Evolutionary conservation across 2,888 invertebrate genomes (phyloP).

Genomic region (Camptogramma bilineatum): DNA sequence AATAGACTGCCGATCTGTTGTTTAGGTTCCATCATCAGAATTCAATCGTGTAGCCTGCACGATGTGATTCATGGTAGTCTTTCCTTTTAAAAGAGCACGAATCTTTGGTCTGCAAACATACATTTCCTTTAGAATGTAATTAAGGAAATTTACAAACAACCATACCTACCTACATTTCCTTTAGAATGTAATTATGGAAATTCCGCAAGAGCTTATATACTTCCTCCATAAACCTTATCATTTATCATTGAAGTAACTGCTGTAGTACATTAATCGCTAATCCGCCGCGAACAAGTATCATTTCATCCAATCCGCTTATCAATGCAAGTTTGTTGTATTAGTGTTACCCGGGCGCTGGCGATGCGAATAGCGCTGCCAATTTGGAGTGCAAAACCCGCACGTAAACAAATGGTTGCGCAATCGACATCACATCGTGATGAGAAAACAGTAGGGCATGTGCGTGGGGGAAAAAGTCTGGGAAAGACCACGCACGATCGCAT

Average conservation of each 20-base stretch:
- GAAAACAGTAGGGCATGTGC: conserved; percentile 9
- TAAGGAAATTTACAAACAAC: not conserved
- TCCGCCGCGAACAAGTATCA: not conserved
- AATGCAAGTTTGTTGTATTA: conserved; percentile 8
- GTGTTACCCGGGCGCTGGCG: not conserved
- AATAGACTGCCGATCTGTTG: conserved; percentile 18
- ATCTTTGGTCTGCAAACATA: not conserved
- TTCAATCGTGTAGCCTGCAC: not conserved
- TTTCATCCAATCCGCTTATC: conserved; percentile 7
- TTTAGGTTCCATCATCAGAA: conserved; percentile 10
- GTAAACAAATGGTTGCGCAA: conserved; percentile 30
- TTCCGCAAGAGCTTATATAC: not conserved
- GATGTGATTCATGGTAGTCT: not conserved
- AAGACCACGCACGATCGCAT: not conserved
- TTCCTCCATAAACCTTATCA: not conserved
- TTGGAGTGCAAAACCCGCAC: conserved; percentile 11
- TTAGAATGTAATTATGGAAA: not conserved
- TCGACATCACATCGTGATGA: not conserved
- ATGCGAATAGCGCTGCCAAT: conserved; percentile 10
- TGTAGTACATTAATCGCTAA: not conserved
- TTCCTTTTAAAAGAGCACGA: not conserved
- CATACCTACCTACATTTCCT: too few relatives aligned
- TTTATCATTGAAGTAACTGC: not conserved
- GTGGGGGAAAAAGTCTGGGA: not conserved
- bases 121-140: not conserved